Conservation (phyloP, 2,888 invertebrate species). For the Metacarcinus magister region DNA sequence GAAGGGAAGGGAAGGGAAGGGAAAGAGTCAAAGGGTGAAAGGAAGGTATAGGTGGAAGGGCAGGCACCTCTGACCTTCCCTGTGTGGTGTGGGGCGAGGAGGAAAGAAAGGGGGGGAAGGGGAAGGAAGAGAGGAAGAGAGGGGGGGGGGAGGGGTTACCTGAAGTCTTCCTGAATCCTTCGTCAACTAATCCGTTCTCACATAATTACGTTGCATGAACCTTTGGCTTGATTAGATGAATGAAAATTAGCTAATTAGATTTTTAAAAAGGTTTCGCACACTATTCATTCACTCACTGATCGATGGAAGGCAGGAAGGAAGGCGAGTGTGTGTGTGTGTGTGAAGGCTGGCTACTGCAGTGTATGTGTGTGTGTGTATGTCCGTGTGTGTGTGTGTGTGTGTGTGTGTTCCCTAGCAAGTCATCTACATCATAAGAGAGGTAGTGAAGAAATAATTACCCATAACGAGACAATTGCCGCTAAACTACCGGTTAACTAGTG, state of each 20-base stretch:
- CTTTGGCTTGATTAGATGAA: slow-evolving; percentile 16
- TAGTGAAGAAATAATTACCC: no score
- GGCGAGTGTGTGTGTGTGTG: background rate
- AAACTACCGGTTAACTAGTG: no score
- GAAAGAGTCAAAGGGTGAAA: background rate
- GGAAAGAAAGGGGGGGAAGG: background rate
- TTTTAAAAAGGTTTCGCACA: background rate
- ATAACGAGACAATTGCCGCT: no score
- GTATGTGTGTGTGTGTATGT: background rate
- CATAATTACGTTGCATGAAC: background rate
- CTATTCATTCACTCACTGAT: background rate
- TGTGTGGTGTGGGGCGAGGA: background rate
- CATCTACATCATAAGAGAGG: no score
- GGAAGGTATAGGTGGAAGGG: no score
- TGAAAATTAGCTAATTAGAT: slow-evolving; percentile 19
- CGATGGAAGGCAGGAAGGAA: background rate
- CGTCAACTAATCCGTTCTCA: background rate
- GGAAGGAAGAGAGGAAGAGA: background rate
- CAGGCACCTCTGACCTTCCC: no score
- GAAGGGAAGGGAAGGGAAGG: background rate
- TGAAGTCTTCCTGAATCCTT: background rate
- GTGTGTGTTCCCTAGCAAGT: background rate
- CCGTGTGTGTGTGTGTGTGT: background rate
- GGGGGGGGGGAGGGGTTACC: background rate
- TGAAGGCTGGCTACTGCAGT: background rate